Conservation (phyloP, 2,797 vertebrate genomes). For the Falco columbarius region DNA sequence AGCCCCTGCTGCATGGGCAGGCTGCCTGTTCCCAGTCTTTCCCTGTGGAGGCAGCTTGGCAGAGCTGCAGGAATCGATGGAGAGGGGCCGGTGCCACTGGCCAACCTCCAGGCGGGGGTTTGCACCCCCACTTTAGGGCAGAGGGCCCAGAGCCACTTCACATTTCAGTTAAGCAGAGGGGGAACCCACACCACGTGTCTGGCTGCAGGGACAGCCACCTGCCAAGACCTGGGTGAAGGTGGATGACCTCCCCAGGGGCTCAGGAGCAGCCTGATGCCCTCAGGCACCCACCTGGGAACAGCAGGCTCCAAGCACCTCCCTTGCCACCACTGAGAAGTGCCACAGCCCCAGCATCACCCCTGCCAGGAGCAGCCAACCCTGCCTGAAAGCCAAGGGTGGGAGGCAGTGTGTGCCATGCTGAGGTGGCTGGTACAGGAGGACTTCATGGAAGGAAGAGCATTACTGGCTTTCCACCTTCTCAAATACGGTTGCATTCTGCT, state of each 20-base stretch:
- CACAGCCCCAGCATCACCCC: not conserved
- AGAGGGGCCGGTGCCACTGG: not conserved
- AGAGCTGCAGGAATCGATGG: accelerated
- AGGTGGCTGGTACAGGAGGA: not conserved
- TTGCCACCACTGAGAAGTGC: accelerated
- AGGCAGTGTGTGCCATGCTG: not conserved
- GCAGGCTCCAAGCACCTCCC: not conserved
- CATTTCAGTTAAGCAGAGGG: not conserved
- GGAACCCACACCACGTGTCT: accelerated
- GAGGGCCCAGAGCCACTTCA: not conserved
- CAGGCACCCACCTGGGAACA: accelerated
- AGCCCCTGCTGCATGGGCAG: accelerated
- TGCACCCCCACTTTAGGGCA: not conserved
- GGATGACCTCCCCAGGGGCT: accelerated
- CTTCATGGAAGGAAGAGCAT: not conserved
- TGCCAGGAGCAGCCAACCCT: not conserved
- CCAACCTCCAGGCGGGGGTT: not conserved
- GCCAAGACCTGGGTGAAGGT: not conserved
- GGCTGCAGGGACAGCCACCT: accelerated
- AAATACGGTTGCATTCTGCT: not conserved
- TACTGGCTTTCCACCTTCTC: not conserved
- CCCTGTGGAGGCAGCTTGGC: not conserved
- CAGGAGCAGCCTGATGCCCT: not conserved
- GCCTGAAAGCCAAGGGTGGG: not conserved
- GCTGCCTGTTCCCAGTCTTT: not conserved